Percentiles rank a stretch among this genome's conserved stretches.
phyloP scores from a whole-genome alignment of 1,140 invertebrate species.

The Lordiphosa collinella region DNA sequence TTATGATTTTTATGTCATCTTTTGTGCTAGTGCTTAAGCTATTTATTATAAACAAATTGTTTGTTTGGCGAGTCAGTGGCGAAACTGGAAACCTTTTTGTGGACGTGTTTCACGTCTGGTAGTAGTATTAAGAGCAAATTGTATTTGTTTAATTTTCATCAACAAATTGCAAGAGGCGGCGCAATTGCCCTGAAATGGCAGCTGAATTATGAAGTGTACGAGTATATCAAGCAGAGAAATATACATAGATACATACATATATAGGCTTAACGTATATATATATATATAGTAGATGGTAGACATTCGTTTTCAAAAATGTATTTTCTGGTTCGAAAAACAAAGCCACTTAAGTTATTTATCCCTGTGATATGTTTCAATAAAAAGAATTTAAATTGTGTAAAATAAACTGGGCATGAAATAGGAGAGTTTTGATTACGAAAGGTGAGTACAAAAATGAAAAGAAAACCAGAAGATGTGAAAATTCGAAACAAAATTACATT shows the following conservation, averaged over 20 bases:
- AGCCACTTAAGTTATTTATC: constrained; percentile 67
- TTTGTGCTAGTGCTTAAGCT: constrained; percentile 60
- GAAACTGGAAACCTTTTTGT: constrained; percentile 28
- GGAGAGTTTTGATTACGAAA: neutral
- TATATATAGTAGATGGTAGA: constrained; percentile 17
- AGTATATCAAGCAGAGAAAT: constrained; percentile 29
- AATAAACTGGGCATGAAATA: neutral
- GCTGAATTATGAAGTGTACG: neutral
- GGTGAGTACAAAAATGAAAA: constrained; percentile 1
- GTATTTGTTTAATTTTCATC: neutral
- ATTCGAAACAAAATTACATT: too few relatives aligned
- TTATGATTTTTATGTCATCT: constrained; percentile 38
- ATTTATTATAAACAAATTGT: constrained; percentile 58
- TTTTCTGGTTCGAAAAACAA: constrained; percentile 43
- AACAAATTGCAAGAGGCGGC: neutral
- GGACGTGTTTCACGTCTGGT: neutral
- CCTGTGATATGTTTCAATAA: constrained; percentile 79
- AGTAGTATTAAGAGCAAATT: constrained; percentile 33
- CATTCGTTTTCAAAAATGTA: constrained; percentile 35
- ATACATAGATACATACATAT: constrained; percentile 21
- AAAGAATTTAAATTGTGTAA: constrained; percentile 47
- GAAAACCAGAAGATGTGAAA: too few relatives aligned
- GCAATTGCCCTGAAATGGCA: constrained; percentile 4
- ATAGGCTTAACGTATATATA: neutral
- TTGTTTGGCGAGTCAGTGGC: constrained; percentile 31